phyloP scores from a whole-genome alignment of 2,797 vertebrate species.

The Anableps anableps region DNA sequence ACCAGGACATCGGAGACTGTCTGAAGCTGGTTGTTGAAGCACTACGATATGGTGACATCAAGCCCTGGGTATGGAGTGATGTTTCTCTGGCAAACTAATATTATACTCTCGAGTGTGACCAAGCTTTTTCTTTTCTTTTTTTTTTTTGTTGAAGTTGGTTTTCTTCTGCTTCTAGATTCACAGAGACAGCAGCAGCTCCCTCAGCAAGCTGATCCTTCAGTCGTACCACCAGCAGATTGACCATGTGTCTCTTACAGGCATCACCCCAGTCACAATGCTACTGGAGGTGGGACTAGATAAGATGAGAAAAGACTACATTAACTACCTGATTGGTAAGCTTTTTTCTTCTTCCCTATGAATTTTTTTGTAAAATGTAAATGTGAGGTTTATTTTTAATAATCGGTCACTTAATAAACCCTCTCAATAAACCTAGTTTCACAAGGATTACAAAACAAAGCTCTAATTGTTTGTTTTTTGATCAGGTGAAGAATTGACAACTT shows the following conservation, averaged over 20 bases:
- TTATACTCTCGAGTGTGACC: not conserved
- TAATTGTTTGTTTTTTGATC: constrained; percentile 24
- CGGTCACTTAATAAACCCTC: not conserved
- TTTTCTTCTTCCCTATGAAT: not conserved
- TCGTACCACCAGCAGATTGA: constrained; percentile 89
- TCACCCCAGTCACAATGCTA: constrained; percentile 89
- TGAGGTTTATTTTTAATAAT: not conserved
- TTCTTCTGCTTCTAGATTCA: constrained; percentile 84
- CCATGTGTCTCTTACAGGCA: constrained; percentile 83
- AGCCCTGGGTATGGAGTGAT: constrained; percentile 89
- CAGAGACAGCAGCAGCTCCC: constrained; percentile 89
- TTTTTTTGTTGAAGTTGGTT: not conserved
- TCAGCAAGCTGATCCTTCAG: constrained; percentile 91
- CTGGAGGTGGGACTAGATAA: constrained; percentile 96
- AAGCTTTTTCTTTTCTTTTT: no score
- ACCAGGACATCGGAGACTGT: constrained; percentile 89
- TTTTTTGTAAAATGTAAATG: not conserved
- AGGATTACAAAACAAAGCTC: not conserved
- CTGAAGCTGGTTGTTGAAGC: constrained; percentile 87
- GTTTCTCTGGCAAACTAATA: not conserved
- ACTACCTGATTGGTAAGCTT: constrained; percentile 90
- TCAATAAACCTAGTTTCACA: not conserved
- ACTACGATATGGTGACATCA: constrained; percentile 85
- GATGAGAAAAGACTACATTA: constrained; percentile 95
- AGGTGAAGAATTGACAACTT: constrained; percentile 93